These are phyloP conservation scores for Coleophora deauratella DNA, from an alignment of 2,888 invertebrate genomes.

Conservation along the genomic window DNA sequence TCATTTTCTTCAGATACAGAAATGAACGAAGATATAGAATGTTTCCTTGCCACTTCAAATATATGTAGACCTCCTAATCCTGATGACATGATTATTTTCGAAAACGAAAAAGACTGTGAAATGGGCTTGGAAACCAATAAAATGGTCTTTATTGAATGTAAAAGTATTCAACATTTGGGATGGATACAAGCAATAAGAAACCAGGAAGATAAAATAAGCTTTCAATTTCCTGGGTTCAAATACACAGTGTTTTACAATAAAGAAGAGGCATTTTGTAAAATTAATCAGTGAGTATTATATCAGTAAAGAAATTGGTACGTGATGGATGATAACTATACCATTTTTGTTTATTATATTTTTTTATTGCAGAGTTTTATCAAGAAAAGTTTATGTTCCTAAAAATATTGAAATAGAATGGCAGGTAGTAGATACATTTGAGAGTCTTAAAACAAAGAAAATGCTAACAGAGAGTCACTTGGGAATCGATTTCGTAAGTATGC, in stretches of 20 bases:
- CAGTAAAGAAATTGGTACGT: not conserved
- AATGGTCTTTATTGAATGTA: conserved; percentile 42
- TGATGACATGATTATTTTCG: conserved; percentile 31
- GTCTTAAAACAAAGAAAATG: conserved; percentile 18
- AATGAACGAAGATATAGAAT: conserved; percentile 34
- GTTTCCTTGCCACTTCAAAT: conserved; percentile 30
- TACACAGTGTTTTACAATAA: conserved; percentile 40
- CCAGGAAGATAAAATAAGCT: conserved; percentile 32
- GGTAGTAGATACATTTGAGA: conserved; percentile 25
- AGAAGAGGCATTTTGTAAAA: conserved; percentile 41
- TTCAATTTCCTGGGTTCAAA: conserved; percentile 52
- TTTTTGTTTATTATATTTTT: not conserved
- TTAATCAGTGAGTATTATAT: conserved; percentile 48
- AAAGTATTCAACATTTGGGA: conserved; percentile 38
- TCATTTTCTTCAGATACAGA: conserved; percentile 3
- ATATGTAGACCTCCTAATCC: conserved; percentile 21
- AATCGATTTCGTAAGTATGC: conserved; percentile 30
- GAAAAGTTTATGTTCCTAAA: conserved; percentile 36
- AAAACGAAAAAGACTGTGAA: conserved; percentile 22
- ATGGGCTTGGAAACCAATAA: too few species aligned
- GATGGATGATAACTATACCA: not conserved
- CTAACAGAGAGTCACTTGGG: conserved; percentile 22
- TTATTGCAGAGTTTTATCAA: conserved; percentile 32
- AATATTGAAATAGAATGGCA: conserved; percentile 39
- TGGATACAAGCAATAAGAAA: conserved; percentile 41